Evolutionary conservation across 2,888 invertebrate species (phyloP).

Genomic region (Drosophila longiperda): DNA sequence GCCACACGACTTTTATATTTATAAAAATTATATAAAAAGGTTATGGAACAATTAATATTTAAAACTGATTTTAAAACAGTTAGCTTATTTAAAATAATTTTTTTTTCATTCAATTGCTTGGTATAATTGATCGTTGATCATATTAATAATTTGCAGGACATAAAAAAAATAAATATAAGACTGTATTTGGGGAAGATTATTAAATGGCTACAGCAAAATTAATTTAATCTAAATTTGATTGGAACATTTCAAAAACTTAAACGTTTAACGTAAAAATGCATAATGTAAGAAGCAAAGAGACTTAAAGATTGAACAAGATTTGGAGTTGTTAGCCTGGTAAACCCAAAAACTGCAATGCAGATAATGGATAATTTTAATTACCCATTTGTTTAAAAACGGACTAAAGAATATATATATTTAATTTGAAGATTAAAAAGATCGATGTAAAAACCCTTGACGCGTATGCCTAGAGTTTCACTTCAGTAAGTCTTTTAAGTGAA

Average conservation of each 20-base stretch:
- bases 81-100: background rate
- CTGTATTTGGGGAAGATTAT: background rate
- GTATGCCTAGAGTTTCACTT: constrained; percentile 6
- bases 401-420: background rate
- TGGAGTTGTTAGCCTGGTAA: background rate
- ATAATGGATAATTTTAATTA: background rate
- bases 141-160: background rate
- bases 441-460: constrained; percentile 27
- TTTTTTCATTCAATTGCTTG: background rate
- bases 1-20: background rate
- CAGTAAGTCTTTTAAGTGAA: constrained; percentile 38
- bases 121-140: background rate
- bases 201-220: background rate
- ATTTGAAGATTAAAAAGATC: constrained; percentile 19
- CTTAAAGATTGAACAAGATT: background rate
- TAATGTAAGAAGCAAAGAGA: background rate
- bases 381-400: background rate
- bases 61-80: no score
- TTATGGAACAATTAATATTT: background rate
- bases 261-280: no score
- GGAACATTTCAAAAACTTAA: no score
- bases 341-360: background rate
- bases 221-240: background rate
- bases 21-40: background rate
- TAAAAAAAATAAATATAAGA: background rate